A percentile compares a stretch with the other conserved stretches of the same genome.
Conservation (phyloP, 2,888 invertebrate genomes). For the Phrixothrix hirtus region DNA sequence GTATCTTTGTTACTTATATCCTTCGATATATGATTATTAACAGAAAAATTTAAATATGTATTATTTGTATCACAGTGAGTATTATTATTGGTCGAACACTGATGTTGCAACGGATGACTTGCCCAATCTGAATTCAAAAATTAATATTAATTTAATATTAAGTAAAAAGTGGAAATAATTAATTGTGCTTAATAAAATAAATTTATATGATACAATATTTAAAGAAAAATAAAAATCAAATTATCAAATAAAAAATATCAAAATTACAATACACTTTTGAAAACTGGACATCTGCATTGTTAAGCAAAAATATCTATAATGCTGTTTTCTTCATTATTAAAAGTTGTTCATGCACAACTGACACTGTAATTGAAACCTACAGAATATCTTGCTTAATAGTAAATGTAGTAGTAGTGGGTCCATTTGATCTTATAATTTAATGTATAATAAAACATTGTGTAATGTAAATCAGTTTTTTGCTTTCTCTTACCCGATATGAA, state of each 20-base stretch:
- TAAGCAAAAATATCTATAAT: constrained; percentile 2
- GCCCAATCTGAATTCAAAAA: constrained; percentile 50
- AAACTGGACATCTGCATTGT: constrained; percentile 15
- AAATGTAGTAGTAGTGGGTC: neutral
- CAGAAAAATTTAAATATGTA: constrained; percentile 23
- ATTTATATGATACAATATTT: constrained; percentile 2
- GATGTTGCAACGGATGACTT: constrained; percentile 49
- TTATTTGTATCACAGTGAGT: constrained; percentile 37
- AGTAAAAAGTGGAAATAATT: constrained; percentile 12
- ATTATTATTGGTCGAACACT: constrained; percentile 50
- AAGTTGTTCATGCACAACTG: neutral
- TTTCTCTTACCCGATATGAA: too few relatives aligned
- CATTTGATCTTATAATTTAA: neutral
- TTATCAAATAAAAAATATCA: neutral
- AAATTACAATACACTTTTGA: constrained; percentile 18
- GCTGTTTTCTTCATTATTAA: too few relatives aligned
- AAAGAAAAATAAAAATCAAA: constrained; percentile 15
- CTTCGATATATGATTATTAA: constrained; percentile 25
- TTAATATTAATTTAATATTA: neutral
- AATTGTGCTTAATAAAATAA: too few relatives aligned
- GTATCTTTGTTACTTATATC: constrained; percentile 36
- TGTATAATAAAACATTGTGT: neutral
- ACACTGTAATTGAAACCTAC: neutral
- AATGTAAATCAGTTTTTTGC: neutral
- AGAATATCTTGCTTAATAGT: neutral